phyloP scores from a whole-genome alignment of 2,113 vertebrate species.

The Atractosteus spatula region DNA sequence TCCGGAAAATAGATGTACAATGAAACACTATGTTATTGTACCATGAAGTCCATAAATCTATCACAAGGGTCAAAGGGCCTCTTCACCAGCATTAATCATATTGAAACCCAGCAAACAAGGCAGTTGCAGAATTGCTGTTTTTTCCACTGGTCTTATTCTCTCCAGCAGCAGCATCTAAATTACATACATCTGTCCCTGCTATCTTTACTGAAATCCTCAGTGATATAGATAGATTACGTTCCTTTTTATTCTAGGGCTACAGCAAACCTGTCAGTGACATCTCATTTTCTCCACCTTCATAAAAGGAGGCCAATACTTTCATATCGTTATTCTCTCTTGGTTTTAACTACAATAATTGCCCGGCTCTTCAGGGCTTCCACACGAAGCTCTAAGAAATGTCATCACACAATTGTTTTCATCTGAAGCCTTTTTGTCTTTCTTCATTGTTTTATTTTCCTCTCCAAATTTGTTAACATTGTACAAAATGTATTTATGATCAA shows the following conservation, averaged over 20 bases:
- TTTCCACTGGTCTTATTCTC: slow-evolving; percentile 15
- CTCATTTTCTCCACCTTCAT: not conserved
- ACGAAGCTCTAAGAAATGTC: not conserved
- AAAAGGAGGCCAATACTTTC: too few species aligned
- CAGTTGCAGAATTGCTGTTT: slow-evolving; percentile 28
- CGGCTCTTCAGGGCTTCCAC: not conserved
- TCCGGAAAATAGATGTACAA: slow-evolving; percentile 45
- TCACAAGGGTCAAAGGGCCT: slow-evolving; percentile 55
- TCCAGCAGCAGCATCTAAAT: slow-evolving; percentile 35
- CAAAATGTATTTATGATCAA: not conserved
- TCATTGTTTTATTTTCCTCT: not conserved
- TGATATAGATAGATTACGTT: slow-evolving; percentile 11
- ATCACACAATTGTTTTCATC: not conserved
- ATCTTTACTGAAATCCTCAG: slow-evolving; percentile 13
- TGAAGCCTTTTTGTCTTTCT: not conserved
- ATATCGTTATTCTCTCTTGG: too few species aligned
- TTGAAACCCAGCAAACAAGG: slow-evolving; percentile 29
- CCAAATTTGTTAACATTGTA: not conserved
- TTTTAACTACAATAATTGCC: too few species aligned
- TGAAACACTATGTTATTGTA: slow-evolving; percentile 56
- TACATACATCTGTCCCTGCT: slow-evolving; percentile 44
- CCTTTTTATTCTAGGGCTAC: not conserved
- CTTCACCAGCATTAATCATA: slow-evolving; percentile 59
- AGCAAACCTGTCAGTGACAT: not conserved
- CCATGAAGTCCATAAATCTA: slow-evolving; percentile 64